These are phyloP conservation scores for Calliphora vicina DNA, from an alignment of 1,140 invertebrate species.

Conservation along the genomic window DNA sequence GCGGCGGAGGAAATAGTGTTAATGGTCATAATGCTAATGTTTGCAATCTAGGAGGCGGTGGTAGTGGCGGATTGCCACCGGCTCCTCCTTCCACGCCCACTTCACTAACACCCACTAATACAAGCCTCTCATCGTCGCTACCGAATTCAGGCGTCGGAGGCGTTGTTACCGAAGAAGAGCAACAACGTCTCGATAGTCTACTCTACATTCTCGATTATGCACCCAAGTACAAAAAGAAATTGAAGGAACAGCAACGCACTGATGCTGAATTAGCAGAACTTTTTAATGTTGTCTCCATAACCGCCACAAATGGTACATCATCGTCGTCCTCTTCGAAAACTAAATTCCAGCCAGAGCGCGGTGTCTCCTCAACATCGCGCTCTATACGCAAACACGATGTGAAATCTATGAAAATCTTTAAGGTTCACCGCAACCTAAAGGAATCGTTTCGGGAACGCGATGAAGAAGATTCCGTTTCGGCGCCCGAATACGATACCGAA, in stretches of 20 bases:
- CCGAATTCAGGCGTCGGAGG: conserved; percentile 22
- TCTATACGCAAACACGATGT: conserved; percentile 55
- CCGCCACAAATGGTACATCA: conserved; percentile 40
- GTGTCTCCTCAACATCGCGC: conserved; percentile 55
- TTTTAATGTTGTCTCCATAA: conserved; percentile 59
- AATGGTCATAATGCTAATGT: neutral
- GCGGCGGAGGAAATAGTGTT: neutral
- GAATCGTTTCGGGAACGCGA: conserved; percentile 54
- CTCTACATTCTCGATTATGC: conserved; percentile 60
- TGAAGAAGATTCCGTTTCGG: conserved; percentile 60
- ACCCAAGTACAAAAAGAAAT: conserved; percentile 56
- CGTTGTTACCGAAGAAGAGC: conserved; percentile 39
- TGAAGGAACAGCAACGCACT: conserved; percentile 56
- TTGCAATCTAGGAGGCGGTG: neutral
- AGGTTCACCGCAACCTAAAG: conserved; percentile 58
- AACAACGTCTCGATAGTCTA: conserved; percentile 45
- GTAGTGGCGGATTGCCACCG: conserved; percentile 43
- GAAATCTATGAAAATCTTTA: conserved; percentile 54
- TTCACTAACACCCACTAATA: conserved; percentile 43
- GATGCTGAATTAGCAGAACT: conserved; percentile 58
- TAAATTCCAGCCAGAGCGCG: conserved; percentile 48
- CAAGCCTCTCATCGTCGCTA: conserved; percentile 32
- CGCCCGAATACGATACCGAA: conserved; percentile 58
- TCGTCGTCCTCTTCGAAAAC: conserved; percentile 42
- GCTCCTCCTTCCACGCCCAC: conserved; percentile 60